Percentiles rank a stretch among this genome's conserved stretches.
Conservation (phyloP, 2,888 invertebrate genomes). For the Brachylomia viminalis region DNA sequence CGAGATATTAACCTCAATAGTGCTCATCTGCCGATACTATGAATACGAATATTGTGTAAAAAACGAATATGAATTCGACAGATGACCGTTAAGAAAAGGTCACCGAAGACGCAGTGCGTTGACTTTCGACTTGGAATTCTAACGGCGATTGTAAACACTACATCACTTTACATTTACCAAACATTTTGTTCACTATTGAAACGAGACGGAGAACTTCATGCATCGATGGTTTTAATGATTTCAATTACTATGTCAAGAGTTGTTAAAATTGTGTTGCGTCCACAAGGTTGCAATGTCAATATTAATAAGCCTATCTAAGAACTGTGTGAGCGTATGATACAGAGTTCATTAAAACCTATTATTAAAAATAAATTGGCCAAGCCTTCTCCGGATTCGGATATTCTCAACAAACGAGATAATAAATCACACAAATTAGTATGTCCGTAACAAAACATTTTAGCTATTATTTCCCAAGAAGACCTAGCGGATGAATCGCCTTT, state of each 20-base stretch:
- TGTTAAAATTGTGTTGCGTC: conserved; percentile 38
- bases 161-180: conserved; percentile 42
- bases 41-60: conserved; percentile 63
- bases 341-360: conserved; percentile 61
- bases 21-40: conserved; percentile 41
- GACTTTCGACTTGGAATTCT: conserved; percentile 62
- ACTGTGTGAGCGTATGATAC: conserved; percentile 28
- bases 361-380: conserved; percentile 58
- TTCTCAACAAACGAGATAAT: conserved; percentile 50
- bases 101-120: conserved; percentile 66
- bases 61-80: conserved; percentile 36
- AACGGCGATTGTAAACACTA: conserved; percentile 59
- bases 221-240: conserved; percentile 37
- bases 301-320: conserved; percentile 40
- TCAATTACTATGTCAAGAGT: conserved; percentile 43
- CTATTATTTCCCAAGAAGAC: conserved; percentile 54
- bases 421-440: conserved; percentile 60
- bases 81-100: conserved; percentile 65
- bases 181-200: conserved; percentile 44
- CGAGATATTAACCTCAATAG: conserved; percentile 56
- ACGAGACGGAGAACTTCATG: conserved; percentile 44
- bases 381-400: conserved; percentile 46
- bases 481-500: conserved; percentile 48
- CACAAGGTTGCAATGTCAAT: conserved; percentile 51
- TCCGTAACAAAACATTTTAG: conserved; percentile 37